A percentile compares a stretch with the other conserved stretches of the same genome.
Evolutionary conservation across 2,888 invertebrate species (phyloP).

Genomic region (Phortica okadai): DNA sequence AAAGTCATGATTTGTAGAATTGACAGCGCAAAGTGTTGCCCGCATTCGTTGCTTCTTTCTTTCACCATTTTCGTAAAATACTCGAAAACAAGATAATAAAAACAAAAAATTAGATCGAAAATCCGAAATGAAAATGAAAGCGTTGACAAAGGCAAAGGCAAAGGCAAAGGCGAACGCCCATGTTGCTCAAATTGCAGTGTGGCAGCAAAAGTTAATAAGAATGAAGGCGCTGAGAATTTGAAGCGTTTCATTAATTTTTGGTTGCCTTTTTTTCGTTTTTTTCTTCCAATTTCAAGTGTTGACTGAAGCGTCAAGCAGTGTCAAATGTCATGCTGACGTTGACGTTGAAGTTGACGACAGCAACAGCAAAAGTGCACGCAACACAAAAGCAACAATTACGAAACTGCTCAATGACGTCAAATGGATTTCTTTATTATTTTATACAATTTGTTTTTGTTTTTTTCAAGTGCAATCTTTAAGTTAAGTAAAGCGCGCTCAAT

Average conservation of each 20-base stretch:
- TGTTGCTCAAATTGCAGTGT: constrained; percentile 4
- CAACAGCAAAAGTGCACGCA: background rate
- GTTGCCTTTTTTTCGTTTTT: background rate
- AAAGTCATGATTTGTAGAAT: constrained; percentile 47
- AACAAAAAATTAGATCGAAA: background rate
- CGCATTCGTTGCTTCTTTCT: background rate
- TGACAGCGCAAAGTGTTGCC: constrained; percentile 37
- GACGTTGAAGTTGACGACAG: background rate
- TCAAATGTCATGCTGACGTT: constrained; percentile 62
- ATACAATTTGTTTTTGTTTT: background rate
- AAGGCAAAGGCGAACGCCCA: background rate
- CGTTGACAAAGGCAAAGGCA: background rate
- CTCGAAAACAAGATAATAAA: background rate
- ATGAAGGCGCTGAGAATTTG: background rate
- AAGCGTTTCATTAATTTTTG: background rate
- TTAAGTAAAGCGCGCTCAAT: background rate
- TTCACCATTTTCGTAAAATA: too few species aligned
- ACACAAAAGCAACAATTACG: constrained; percentile 39
- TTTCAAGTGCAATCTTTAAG: background rate
- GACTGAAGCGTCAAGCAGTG: constrained; percentile 46
- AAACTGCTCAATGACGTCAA: constrained; percentile 13
- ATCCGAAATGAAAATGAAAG: constrained; percentile 2
- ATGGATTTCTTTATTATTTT: background rate
- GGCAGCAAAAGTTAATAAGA: background rate
- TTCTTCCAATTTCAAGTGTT: background rate